Base-by-base conservation (phyloP, 2,113 vertebrate genomes). In the Rhinogobius similis region DNA sequence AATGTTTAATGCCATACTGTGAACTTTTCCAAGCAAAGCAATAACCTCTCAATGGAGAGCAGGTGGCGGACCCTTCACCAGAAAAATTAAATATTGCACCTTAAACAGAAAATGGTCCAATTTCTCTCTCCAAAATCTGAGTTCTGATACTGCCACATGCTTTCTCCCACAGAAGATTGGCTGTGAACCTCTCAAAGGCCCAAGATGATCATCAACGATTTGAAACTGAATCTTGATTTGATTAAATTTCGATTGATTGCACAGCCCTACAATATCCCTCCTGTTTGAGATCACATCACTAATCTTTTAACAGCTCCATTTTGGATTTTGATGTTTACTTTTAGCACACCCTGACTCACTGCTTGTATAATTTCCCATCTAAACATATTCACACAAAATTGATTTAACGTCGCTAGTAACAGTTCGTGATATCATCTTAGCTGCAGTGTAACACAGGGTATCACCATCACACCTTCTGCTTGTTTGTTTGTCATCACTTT, bases 401-500 rank as follows among this genome's bases (percentile, higher is more conserved):
- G n/a, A 59, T 67, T 48, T 46, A 38, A 11, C 14, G 29, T 61
- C 61, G 29, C 58, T 68, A 83, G 77, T 63, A 70, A 67, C 83
- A 70, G 62, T 43, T 53, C 46, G n/a, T 65, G 63, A 62, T 65
- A 38, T 14, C 64, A 75, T 67, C 76, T 73, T 63, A 68, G 73
- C 68, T 32, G 68, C 58, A 66, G 72, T 32, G 61, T 55, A 66
- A 71, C 68, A 39, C 41, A 18, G 70, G 67, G 16, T 52, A 50
- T 73, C 77, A 38, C 53, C 55, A 62, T 80, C 55, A 10, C 76
- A 75, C 68, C 73, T 71, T 79, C 80, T 86, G 83, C 77, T 82
- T 82, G 73, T 73, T 74, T 73, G 53, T 41, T 70, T 68, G 53
- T 81, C 74, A 65, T 65, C 80, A 65, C 58, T 39, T 43, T 62